A percentile compares a stretch with the other conserved stretches of the same genome.
Evolutionary conservation across 2,113 vertebrate genomes (phyloP).

Genomic region (Motacilla tschutschensis): DNA sequence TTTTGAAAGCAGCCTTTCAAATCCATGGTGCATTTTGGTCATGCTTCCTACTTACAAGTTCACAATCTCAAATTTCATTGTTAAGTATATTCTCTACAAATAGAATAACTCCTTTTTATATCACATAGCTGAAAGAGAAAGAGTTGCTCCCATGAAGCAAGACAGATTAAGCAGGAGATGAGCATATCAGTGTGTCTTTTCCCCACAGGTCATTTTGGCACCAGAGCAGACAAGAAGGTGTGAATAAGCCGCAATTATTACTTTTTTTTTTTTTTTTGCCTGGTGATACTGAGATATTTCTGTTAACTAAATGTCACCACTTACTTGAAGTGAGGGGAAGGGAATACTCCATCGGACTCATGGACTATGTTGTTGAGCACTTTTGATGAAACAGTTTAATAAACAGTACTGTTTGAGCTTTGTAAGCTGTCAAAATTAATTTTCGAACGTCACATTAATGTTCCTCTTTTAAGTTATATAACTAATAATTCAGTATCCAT

Average conservation of each 20-base stretch:
- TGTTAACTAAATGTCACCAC: not conserved
- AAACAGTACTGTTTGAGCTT: not conserved
- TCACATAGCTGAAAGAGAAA: not conserved
- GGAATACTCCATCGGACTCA: not conserved
- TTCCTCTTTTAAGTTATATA: not conserved
- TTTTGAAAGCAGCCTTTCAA: not conserved
- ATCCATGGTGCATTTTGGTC: fast-evolving
- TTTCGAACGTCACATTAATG: not conserved
- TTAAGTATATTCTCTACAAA: not conserved
- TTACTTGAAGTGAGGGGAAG: not conserved
- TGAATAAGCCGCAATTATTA: not conserved
- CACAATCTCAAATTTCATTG: not conserved
- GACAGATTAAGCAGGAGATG: not conserved
- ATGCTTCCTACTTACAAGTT: not conserved
- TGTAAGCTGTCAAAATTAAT: not conserved
- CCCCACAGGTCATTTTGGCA: not conserved
- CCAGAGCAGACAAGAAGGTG: not conserved
- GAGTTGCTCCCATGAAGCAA: not conserved
- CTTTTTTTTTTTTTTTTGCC: not conserved
- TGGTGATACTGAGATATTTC: not conserved
- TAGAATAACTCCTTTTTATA: not conserved
- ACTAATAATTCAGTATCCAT: not conserved
- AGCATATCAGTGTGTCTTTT: not conserved
- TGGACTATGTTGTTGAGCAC: fast-evolving
- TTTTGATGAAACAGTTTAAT: not conserved